These are phyloP conservation scores for Cephus sareptanus DNA, from an alignment of 2,888 invertebrate species.

Conservation along the genomic window DNA sequence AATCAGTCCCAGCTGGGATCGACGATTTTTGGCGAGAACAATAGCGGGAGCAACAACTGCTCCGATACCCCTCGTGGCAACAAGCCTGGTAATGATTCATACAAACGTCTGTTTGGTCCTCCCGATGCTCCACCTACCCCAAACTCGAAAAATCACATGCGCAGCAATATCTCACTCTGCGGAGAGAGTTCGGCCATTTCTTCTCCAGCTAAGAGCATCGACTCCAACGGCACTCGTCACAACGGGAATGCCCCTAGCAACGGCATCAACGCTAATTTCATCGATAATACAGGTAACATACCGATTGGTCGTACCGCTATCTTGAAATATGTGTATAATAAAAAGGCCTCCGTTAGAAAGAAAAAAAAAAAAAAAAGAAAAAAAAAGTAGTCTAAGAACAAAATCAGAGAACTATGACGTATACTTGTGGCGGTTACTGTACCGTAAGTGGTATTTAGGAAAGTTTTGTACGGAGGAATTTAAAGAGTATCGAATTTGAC, in stretches of 20 bases:
- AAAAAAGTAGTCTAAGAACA: too few species aligned
- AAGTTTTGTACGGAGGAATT: not conserved
- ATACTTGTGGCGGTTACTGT: not conserved
- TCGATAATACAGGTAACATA: conserved; percentile 24
- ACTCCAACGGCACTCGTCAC: conserved; percentile 41
- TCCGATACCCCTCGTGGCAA: conserved; percentile 54
- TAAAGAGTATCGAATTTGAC: not conserved
- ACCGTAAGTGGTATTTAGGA: not conserved
- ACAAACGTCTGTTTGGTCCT: conserved; percentile 73
- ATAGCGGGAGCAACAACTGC: conserved; percentile 42
- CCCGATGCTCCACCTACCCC: conserved; percentile 69
- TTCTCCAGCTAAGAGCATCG: conserved; percentile 35
- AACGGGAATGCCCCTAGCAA: conserved; percentile 54
- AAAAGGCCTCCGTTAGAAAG: conserved; percentile 39
- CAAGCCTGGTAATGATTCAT: conserved; percentile 72
- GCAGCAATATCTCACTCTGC: conserved; percentile 73
- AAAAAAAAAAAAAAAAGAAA: not conserved
- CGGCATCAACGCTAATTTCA: conserved; percentile 36
- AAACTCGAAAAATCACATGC: conserved; percentile 72
- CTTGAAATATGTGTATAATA: conserved; percentile 57
- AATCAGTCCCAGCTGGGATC: conserved; percentile 57
- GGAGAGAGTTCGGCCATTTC: conserved; percentile 54
- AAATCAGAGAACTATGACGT: not conserved
- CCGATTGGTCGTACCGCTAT: conserved; percentile 39
- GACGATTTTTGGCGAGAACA: conserved; percentile 64